Base-by-base conservation (phyloP, 2,113 vertebrate genomes). In the Hemiprocne comata region DNA sequence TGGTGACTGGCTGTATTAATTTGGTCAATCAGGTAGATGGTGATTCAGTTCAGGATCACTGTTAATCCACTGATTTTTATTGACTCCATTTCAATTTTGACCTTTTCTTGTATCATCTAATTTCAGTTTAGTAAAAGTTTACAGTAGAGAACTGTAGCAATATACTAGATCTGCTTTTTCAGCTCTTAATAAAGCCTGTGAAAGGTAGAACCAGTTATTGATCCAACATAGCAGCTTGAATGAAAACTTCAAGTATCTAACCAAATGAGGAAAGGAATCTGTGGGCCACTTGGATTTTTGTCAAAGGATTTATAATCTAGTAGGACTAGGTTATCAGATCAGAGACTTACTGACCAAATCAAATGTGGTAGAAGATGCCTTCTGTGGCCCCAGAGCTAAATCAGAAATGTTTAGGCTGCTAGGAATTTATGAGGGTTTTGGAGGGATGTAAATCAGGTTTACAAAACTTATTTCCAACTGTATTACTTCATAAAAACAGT, bases 51-150 rank as follows among this genome's bases (percentile, higher is more conserved):
- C 82, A 87, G 62, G 61, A 57, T 94, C 51, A 29, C 48, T 73
- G 53, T 90, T 80, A 90, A 93, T 83, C 53, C 85, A 86, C 53
- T 83, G 64, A 40, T 64, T 85, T 94, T 90, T 89, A 94, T 82
- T 83, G 65, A 81, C 40, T 93, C 58, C 7, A 33, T 91, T 94
- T 90, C 70, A 87, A 31, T 93, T 74, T 38, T 87, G 69, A 93
- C 76, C 76, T 91, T 91, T 89, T 17, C 72, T 62, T 84, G 26
- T 77, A 70, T 54, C 6, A 64, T 73, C 48, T 85, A 76, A 91
- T 82, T 82, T 93, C 71, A 79, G 29, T 77, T 87, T 67, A 78
- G 53, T 67, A 42, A 36, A 91, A 76, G 33, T 83, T 91, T 85
- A 50, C 5, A 16, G 26, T 54, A 83, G 62, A 58, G 31, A 82